These are phyloP conservation scores for Dipodomys ordii DNA, from an alignment of 2,113 vertebrate species.

Conservation along the genomic window DNA sequence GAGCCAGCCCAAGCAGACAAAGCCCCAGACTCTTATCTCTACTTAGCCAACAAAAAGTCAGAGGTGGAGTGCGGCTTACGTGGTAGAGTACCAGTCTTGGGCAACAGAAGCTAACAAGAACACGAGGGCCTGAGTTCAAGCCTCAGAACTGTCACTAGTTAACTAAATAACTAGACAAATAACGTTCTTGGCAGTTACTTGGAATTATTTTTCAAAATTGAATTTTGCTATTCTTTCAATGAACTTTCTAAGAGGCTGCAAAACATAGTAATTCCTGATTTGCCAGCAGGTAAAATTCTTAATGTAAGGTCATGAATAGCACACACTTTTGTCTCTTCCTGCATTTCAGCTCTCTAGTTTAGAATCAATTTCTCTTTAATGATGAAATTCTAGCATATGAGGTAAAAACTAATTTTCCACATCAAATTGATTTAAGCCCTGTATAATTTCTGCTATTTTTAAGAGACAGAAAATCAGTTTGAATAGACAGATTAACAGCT, in stretches of 20 bases:
- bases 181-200: not conserved
- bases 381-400: slow-evolving; percentile 69
- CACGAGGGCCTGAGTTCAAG: no score
- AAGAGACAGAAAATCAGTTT: slow-evolving; percentile 77
- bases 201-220: not conserved
- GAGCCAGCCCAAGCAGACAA: no score
- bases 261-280: slow-evolving; percentile 38
- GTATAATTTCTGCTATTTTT: slow-evolving; percentile 81
- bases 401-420: slow-evolving; percentile 76
- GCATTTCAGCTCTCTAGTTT: slow-evolving; percentile 10
- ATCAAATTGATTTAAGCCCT: slow-evolving; percentile 74
- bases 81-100: no score
- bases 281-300: not conserved
- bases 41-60: no score
- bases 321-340: not conserved
- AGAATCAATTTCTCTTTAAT: slow-evolving; percentile 72
- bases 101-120: no score
- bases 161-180: not conserved
- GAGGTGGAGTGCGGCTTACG: no score
- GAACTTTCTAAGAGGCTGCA: not conserved
- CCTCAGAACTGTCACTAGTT: no score
- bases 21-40: no score
- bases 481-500: slow-evolving; percentile 74
- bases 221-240: not conserved
- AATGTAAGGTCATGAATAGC: not conserved